A percentile compares a stretch with the other conserved stretches of the same genome.
phyloP scores from a whole-genome alignment of 2,888 invertebrate species.

The Elysia crispata region DNA sequence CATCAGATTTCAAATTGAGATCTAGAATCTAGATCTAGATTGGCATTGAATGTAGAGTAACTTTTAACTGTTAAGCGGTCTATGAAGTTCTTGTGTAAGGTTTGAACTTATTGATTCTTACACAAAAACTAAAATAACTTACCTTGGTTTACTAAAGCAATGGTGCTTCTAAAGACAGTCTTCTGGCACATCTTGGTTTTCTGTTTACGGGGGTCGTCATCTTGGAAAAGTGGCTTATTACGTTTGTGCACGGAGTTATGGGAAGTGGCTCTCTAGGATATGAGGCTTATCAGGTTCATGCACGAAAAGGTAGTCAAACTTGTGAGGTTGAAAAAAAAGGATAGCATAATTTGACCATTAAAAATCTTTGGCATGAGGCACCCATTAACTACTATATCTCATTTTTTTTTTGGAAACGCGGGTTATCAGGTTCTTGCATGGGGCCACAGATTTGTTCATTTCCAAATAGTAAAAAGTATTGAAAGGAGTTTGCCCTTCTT shows the following conservation, averaged over 20 bases:
- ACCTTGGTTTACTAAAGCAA: background rate
- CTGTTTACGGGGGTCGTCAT: background rate
- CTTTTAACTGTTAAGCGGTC: no score
- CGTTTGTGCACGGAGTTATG: background rate
- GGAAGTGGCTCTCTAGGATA: background rate
- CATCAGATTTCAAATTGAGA: no score
- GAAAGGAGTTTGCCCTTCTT: no score
- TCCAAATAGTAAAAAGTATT: no score
- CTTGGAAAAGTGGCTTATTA: background rate
- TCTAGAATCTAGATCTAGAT: no score
- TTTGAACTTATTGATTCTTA: no score
- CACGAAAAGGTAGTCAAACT: background rate
- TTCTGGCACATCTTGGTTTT: background rate
- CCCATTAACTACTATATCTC: background rate
- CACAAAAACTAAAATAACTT: no score
- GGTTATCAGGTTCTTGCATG: constrained; percentile 1
- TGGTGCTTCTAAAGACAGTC: constrained; percentile 1
- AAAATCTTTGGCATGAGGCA: background rate
- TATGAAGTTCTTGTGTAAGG: no score
- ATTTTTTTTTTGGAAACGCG: background rate
- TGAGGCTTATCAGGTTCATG: constrained; percentile 9
- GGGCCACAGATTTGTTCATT: background rate
- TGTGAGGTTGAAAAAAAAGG: background rate
- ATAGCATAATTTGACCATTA: background rate
- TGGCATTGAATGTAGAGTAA: no score